These are phyloP conservation scores for Portevinia maculata DNA, from an alignment of 2,888 invertebrate species.

Conservation along the genomic window DNA sequence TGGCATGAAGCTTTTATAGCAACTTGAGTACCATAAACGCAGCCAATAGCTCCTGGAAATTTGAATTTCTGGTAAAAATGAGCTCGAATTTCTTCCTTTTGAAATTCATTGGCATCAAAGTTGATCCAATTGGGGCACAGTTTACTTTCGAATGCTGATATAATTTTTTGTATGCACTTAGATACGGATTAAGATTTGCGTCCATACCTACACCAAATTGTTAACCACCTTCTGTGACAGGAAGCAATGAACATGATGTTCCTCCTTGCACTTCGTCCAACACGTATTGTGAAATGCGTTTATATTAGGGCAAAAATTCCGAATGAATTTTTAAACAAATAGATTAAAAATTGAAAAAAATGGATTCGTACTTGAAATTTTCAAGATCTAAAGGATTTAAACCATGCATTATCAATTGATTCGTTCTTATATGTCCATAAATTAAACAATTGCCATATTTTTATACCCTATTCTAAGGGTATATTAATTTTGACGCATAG, in stretches of 20 bases:
- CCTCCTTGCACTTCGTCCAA: neutral
- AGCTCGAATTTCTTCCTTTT: constrained; percentile 4
- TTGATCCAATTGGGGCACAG: constrained; percentile 15
- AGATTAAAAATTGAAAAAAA: constrained; percentile 4
- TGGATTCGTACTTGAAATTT: neutral
- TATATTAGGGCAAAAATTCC: constrained; percentile 8
- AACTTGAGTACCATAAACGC: constrained; percentile 31
- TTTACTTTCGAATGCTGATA: neutral
- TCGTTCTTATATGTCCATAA: neutral
- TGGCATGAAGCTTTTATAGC: constrained; percentile 8
- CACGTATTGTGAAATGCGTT: neutral
- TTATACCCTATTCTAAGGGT: too few relatives aligned
- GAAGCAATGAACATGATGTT: constrained; percentile 14
- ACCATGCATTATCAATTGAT: neutral
- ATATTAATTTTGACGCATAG: too few relatives aligned
- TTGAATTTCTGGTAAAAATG: constrained; percentile 24
- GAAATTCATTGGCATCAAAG: neutral
- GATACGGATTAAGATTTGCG: neutral
- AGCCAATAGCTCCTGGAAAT: constrained; percentile 32
- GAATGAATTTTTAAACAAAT: neutral
- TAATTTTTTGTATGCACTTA: neutral
- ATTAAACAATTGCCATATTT: neutral
- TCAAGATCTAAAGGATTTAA: neutral
- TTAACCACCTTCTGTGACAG: constrained; percentile 15
- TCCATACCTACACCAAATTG: constrained; percentile 19